phyloP scores from a whole-genome alignment of 30 jellyfish, hydroid and myxozoan species.

The Mastigias papua region DNA sequence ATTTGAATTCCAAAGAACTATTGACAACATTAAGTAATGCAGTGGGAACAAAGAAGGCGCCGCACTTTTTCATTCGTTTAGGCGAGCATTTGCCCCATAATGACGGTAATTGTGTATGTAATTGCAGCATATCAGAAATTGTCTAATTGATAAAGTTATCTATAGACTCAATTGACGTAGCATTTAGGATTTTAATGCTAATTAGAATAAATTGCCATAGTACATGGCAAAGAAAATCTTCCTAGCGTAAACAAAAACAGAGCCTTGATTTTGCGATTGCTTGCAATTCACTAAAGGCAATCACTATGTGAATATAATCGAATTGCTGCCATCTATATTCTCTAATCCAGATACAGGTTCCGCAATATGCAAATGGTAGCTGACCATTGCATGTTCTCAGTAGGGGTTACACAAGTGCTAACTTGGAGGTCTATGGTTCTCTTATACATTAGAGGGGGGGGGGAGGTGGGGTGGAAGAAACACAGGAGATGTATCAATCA shows the following conservation, averaged over 20 bases:
- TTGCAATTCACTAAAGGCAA: background rate
- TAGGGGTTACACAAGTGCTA: too few species aligned
- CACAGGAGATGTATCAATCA: too few species aligned
- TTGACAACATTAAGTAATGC: background rate
- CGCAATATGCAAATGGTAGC: too few species aligned
- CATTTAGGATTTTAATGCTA: background rate
- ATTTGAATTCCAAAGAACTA: background rate
- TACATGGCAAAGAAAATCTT: too few species aligned
- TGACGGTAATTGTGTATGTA: background rate
- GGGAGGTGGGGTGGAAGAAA: too few species aligned
- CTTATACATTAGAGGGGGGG: too few species aligned
- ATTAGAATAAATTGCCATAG: background rate
- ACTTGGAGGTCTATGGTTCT: too few species aligned
- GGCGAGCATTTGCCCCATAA: conserved; percentile 5
- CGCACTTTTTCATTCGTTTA: conserved; percentile 5
- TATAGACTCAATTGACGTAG: background rate
- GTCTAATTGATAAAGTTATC: background rate
- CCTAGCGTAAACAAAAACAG: background rate
- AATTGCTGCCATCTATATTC: too few species aligned
- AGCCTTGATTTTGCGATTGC: background rate
- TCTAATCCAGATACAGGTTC: too few species aligned
- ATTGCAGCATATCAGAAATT: background rate
- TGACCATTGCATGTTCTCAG: too few species aligned
- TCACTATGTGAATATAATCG: too few species aligned
- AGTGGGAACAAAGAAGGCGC: conserved; percentile 31